These are phyloP conservation scores for Tetranychus truncatus DNA, from an alignment of 2,888 invertebrate genomes.

Conservation along the genomic window DNA sequence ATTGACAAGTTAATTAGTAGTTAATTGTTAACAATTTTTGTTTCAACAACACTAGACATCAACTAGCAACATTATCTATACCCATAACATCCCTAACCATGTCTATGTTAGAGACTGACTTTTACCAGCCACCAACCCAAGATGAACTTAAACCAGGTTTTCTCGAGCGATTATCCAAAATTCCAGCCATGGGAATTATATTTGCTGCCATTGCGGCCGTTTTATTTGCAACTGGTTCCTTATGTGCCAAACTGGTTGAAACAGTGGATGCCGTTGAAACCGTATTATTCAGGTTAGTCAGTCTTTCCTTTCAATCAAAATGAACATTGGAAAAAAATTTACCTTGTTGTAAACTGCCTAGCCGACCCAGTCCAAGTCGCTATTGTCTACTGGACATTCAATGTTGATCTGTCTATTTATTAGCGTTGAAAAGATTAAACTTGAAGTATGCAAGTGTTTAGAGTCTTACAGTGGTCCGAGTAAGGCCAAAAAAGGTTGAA, in stretches of 20 bases:
- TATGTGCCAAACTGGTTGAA: background rate
- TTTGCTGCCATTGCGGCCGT: slow-evolving; percentile 1
- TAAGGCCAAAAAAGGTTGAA: no score
- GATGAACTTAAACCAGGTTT: background rate
- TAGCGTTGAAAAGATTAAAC: no score
- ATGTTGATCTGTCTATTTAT: no score
- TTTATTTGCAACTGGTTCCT: background rate
- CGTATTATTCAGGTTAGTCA: slow-evolving; percentile 4
- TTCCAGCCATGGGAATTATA: slow-evolving; percentile 2
- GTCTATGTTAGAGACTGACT: slow-evolving; percentile 5
- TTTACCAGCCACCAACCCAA: background rate
- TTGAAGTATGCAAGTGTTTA: no score
- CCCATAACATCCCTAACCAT: background rate
- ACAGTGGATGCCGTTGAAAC: background rate
- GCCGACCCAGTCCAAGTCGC: no score
- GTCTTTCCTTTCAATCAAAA: background rate
- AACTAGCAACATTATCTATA: no score
- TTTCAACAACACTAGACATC: no score
- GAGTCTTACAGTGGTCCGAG: no score
- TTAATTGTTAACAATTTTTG: no score
- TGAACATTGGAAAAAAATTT: background rate
- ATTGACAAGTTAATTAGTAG: no score
- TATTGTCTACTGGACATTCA: no score
- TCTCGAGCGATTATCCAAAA: background rate
- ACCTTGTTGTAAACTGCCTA: no score